phyloP scores from a whole-genome alignment of 2,888 invertebrate species.

The Hyalella azteca region DNA sequence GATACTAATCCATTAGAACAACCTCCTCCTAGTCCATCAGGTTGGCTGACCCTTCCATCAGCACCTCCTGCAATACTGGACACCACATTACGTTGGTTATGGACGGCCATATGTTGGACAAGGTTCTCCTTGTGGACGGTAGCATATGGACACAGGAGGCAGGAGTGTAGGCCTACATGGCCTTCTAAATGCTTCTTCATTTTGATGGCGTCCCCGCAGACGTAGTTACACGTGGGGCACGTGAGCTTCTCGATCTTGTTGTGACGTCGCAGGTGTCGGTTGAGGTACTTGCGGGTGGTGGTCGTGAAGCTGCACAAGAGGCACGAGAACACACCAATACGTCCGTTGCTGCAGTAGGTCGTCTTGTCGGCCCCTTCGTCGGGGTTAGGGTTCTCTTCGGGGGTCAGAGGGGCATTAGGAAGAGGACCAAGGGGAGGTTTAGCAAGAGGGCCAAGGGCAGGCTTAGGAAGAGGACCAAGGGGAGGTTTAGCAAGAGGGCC shows the following conservation, averaged over 20 bases:
- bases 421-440: no score
- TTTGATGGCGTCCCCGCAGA: not conserved
- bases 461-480: no score
- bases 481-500: no score
- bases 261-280: slow-evolving; percentile 16
- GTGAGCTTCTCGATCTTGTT: not conserved
- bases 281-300: slow-evolving; percentile 26
- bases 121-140: slow-evolving; percentile 16
- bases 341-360: slow-evolving; percentile 24
- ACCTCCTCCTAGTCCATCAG: not conserved
- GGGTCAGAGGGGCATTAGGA: no score
- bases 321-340: slow-evolving; percentile 14
- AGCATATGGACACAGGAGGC: slow-evolving; percentile 9
- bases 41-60: not conserved
- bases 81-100: not conserved
- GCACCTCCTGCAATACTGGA: not conserved
- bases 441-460: no score
- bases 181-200: slow-evolving; percentile 17
- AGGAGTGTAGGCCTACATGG: slow-evolving; percentile 2
- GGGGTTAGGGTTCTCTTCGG: not conserved
- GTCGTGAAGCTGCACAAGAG: slow-evolving; percentile 27
- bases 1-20: no score
- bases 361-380: not conserved
- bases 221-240: slow-evolving; percentile 23
- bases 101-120: not conserved